Conservation (phyloP, 2,797 vertebrate species). For the Acanthiza pusilla region DNA sequence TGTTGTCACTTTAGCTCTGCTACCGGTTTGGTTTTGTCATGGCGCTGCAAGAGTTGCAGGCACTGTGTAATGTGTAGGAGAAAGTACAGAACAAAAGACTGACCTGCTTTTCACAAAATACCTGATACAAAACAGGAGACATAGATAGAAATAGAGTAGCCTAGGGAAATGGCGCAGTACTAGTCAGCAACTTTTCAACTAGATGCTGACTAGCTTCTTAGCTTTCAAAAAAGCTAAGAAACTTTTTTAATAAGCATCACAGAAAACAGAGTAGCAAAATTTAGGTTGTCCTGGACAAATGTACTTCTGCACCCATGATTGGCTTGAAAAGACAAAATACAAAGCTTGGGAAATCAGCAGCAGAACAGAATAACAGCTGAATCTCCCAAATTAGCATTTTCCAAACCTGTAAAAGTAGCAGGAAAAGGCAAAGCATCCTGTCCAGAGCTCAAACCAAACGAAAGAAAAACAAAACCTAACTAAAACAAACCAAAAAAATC, state of each 20-base stretch:
- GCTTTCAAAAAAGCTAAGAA: no score
- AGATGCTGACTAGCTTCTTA: no score
- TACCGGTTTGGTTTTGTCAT: background rate
- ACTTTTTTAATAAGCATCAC: background rate
- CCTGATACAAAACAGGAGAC: background rate
- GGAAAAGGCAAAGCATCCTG: background rate
- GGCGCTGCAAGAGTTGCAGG: background rate
- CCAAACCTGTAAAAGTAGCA: background rate
- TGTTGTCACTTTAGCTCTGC: background rate
- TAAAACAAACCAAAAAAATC: background rate
- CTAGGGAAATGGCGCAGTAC: background rate
- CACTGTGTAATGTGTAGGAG: background rate
- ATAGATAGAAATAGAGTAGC: background rate
- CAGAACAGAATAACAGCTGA: background rate
- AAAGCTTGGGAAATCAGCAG: background rate
- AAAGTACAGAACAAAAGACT: background rate
- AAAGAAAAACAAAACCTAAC: background rate
- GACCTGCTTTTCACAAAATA: background rate
- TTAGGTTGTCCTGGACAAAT: background rate
- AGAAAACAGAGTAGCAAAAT: background rate
- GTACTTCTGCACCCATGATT: background rate
- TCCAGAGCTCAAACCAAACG: background rate
- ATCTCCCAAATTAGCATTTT: background rate
- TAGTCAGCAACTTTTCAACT: background rate
- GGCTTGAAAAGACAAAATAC: background rate